phyloP scores from a whole-genome alignment of 2,797 vertebrate genomes.

The Delichon dasypus region DNA sequence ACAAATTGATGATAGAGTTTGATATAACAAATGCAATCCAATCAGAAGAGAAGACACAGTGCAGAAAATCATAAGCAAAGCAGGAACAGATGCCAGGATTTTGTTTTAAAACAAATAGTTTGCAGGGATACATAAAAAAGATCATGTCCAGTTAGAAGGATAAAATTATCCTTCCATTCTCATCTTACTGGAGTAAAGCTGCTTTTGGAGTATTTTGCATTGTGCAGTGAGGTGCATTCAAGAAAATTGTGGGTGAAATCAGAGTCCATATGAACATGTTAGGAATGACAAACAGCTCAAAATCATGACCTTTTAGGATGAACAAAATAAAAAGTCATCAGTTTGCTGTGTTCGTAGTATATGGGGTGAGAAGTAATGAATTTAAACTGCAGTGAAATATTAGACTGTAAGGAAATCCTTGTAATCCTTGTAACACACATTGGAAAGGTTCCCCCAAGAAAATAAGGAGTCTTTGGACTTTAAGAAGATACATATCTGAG shows the following conservation, averaged over 20 bases:
- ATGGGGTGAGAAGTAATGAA: not conserved
- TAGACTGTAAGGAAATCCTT: not conserved
- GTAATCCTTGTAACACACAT: not conserved
- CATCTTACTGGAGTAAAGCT: not conserved
- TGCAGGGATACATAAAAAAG: not conserved
- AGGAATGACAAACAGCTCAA: not conserved
- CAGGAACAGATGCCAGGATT: not conserved
- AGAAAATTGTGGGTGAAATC: not conserved
- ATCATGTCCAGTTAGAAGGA: not conserved
- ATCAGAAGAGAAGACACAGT: not conserved
- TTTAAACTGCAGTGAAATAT: slow-evolving; percentile 2
- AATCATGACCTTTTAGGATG: not conserved
- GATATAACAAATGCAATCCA: not conserved
- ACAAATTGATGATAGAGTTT: not conserved
- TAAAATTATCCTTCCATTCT: not conserved
- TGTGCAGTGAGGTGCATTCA: not conserved
- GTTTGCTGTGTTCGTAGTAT: not conserved
- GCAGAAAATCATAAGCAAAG: not conserved
- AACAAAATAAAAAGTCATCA: not conserved
- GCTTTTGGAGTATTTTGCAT: not conserved
- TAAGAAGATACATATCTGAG: not conserved
- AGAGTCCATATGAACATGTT: not conserved
- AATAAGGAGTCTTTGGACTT: not conserved
- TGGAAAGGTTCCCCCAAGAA: not conserved
- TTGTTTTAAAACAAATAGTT: not conserved